phyloP scores from a whole-genome alignment of 2,113 vertebrate genomes.

The Zosterops pallidus region DNA sequence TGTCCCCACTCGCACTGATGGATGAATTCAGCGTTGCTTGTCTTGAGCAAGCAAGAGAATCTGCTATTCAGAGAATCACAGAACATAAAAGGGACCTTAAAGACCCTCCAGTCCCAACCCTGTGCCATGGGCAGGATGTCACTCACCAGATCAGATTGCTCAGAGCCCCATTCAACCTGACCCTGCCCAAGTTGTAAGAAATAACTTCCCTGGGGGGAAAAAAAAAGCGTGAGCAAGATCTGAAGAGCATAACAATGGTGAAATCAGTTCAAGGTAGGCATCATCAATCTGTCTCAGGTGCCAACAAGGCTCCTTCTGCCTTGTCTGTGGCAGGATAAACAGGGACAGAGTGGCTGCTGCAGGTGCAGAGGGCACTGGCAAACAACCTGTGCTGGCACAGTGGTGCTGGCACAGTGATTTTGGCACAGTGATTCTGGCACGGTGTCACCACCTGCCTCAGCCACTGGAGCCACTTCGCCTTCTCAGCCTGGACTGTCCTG shows the following conservation, averaged over 20 bases:
- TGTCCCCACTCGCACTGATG: accelerated
- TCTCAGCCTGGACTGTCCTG: background rate
- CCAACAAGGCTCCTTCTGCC: background rate
- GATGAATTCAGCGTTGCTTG: background rate
- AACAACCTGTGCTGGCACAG: background rate
- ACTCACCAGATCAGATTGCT: background rate
- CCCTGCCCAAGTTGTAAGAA: background rate
- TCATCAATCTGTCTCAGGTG: background rate
- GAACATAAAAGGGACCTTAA: background rate
- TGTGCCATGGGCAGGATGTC: background rate
- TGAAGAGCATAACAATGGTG: accelerated
- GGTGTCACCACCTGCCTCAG: accelerated
- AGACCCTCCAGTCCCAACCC: background rate
- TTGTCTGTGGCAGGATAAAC: background rate
- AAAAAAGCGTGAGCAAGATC: background rate
- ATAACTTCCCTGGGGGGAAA: accelerated
- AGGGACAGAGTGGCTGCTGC: background rate
- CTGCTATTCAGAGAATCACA: background rate
- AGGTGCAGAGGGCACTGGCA: background rate
- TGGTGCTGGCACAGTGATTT: accelerated
- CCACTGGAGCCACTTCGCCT: accelerated
- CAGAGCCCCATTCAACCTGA: background rate
- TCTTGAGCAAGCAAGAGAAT: background rate
- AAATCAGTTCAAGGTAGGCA: background rate
- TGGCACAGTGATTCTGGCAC: background rate